Evolutionary conservation across 2,888 invertebrate genomes (phyloP).

Genomic region (Petrolisthes manimaculis): DNA sequence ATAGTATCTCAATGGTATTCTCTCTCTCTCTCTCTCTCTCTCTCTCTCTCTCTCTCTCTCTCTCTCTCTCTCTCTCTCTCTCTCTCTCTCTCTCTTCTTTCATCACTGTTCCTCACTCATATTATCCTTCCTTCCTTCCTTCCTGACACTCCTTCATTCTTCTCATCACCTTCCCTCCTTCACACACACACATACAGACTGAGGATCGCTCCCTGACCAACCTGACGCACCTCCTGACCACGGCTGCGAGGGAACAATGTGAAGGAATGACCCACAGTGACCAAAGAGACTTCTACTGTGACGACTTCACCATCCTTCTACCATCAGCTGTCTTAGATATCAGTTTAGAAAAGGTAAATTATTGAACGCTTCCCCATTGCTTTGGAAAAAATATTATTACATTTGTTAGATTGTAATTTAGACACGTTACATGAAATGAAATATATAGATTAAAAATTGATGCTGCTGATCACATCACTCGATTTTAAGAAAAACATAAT

Average conservation of each 20-base stretch:
- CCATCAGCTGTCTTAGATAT: background rate
- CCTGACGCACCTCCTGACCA: slow-evolving; percentile 27
- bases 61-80: background rate
- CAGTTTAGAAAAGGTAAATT: background rate
- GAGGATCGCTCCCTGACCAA: background rate
- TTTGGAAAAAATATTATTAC: background rate
- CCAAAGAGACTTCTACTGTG: background rate
- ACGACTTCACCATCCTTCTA: slow-evolving; percentile 14
- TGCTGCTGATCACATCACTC: background rate
- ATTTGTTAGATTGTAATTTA: background rate
- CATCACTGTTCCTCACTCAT: background rate
- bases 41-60: background rate
- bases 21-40: too few relatives aligned
- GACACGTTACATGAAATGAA: background rate
- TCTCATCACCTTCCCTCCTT: background rate
- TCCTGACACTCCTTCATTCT: background rate
- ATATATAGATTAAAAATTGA: background rate
- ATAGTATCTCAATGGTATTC: too few relatives aligned
- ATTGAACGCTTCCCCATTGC: background rate
- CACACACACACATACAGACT: background rate
- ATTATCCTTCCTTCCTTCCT: background rate
- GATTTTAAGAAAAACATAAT: background rate
- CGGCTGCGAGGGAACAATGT: slow-evolving; percentile 18
- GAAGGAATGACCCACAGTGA: background rate
- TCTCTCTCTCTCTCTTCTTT: background rate